Evolutionary conservation across 2,888 invertebrate species (phyloP).

Genomic region (Synergus japonicus): DNA sequence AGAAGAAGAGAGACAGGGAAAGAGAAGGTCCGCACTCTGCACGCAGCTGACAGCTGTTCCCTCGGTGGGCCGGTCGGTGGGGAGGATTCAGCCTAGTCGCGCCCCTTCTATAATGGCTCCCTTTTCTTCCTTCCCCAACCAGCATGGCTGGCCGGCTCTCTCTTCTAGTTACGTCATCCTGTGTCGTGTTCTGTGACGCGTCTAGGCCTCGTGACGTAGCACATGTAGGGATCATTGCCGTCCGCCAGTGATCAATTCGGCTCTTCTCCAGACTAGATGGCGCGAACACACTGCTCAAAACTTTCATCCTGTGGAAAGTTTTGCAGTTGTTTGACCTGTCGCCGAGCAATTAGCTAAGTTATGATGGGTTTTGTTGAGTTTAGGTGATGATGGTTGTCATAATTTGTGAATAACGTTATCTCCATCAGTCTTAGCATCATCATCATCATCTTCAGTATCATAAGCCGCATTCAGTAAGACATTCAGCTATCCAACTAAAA

Average conservation of each 20-base stretch:
- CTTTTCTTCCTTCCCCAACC: conserved; percentile 77
- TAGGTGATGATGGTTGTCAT: background rate
- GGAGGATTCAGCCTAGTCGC: conserved; percentile 78
- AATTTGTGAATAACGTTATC: too few species aligned
- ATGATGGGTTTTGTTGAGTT: too few species aligned
- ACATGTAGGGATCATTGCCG: conserved; percentile 46
- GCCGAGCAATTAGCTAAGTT: background rate
- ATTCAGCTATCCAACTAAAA: too few species aligned
- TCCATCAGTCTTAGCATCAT: too few species aligned
- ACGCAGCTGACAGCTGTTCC: conserved; percentile 77
- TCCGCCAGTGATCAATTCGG: background rate
- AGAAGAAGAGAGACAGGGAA: conserved; percentile 55
- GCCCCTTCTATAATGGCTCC: conserved; percentile 78
- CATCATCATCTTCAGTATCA: background rate
- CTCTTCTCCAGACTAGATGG: background rate
- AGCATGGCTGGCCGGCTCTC: conserved; percentile 74
- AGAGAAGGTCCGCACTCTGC: conserved; percentile 68
- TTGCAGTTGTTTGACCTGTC: background rate
- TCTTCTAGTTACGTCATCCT: conserved; percentile 58
- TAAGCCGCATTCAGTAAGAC: too few species aligned
- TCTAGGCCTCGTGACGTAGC: conserved; percentile 62
- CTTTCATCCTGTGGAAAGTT: background rate
- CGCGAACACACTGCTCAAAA: background rate
- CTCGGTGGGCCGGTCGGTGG: conserved; percentile 77
- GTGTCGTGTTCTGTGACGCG: conserved; percentile 55